Conservation (phyloP, 2,888 invertebrate genomes). For the Ceratothoa steindachneri region DNA sequence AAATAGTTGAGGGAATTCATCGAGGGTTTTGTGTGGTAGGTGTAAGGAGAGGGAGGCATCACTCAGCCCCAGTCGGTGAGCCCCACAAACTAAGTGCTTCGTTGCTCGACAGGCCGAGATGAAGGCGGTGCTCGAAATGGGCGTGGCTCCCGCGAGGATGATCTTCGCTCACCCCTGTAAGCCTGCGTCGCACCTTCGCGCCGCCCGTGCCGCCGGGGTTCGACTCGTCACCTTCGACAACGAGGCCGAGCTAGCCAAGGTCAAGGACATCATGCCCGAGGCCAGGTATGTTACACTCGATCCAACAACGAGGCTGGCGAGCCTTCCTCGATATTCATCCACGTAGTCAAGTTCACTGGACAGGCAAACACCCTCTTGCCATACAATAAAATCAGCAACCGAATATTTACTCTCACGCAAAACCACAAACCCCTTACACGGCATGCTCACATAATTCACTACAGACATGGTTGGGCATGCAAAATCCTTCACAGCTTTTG, state of each 20-base stretch:
- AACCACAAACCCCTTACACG: no score
- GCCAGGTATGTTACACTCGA: slow-evolving; percentile 73
- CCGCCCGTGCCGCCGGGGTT: slow-evolving; percentile 71
- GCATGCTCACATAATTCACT: no score
- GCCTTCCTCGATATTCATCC: background rate
- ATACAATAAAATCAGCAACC: background rate
- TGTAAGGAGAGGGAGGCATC: no score
- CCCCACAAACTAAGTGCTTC: no score
- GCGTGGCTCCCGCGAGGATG: slow-evolving; percentile 72
- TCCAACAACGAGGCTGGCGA: no score
- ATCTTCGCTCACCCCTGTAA: slow-evolving; percentile 96
- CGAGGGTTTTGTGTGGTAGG: no score
- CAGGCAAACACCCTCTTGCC: no score
- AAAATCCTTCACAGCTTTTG: no score
- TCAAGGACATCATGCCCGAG: slow-evolving; percentile 73
- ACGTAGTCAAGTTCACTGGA: no score
- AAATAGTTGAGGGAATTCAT: no score
- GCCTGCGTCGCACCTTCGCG: slow-evolving; percentile 80
- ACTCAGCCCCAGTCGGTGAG: no score
- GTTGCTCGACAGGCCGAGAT: slow-evolving; percentile 81
- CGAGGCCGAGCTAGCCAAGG: slow-evolving; percentile 83
- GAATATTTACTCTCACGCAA: background rate
- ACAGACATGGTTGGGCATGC: no score
- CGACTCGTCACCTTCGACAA: slow-evolving; percentile 89
- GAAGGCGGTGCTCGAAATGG: slow-evolving; percentile 70